Conservation (phyloP, 2,113 vertebrate genomes). For the Deroptyus accipitrinus region DNA sequence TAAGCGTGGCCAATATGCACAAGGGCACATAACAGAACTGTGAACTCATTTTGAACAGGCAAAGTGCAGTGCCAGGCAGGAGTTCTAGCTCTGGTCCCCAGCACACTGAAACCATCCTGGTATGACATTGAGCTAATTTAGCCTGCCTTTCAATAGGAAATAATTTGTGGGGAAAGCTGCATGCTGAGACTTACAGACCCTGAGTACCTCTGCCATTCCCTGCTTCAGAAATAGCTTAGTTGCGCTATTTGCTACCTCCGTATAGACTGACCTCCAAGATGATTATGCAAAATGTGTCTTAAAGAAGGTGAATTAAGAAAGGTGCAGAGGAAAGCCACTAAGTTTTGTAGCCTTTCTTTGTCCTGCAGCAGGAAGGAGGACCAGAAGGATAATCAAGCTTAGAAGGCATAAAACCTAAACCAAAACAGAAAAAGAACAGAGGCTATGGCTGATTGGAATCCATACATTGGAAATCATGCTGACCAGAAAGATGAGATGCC, state of each 20-base stretch:
- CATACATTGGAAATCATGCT: neutral
- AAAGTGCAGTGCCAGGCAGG: neutral
- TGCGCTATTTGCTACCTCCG: neutral
- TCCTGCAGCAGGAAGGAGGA: neutral
- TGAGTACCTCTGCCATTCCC: neutral
- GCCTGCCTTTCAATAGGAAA: neutral
- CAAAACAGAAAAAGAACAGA: neutral
- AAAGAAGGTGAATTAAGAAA: neutral
- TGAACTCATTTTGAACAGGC: neutral
- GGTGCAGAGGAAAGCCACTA: neutral
- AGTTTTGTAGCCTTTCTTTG: neutral
- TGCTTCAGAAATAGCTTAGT: neutral
- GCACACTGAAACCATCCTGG: neutral
- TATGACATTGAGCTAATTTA: neutral
- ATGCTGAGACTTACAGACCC: neutral
- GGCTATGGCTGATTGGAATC: neutral
- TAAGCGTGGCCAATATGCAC: neutral
- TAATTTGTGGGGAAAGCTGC: neutral
- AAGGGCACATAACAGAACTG: neutral
- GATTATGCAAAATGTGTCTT: neutral
- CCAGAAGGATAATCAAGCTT: neutral
- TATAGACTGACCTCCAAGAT: neutral
- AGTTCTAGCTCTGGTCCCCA: neutral
- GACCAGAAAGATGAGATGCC: neutral
- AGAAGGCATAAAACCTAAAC: neutral